Evolutionary conservation across 2,888 invertebrate species (phyloP).

Genomic region (Fabriciana adippe): DNA sequence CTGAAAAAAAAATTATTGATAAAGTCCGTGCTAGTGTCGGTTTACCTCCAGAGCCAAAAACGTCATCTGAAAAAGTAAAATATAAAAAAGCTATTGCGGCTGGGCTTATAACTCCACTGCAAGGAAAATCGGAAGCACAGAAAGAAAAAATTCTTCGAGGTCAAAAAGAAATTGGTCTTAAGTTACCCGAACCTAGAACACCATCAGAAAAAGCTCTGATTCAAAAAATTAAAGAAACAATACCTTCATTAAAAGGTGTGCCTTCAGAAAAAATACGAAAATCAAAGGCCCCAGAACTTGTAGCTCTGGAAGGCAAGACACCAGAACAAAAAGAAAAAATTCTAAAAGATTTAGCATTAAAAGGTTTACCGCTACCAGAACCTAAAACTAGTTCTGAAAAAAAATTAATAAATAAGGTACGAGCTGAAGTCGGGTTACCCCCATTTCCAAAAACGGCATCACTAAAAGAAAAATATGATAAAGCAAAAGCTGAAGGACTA

Average conservation of each 20-base stretch:
- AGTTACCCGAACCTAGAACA: slow-evolving; percentile 41
- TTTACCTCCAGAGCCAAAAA: slow-evolving; percentile 38
- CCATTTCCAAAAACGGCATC: slow-evolving; percentile 31
- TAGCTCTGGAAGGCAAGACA: slow-evolving; percentile 41
- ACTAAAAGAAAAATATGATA: slow-evolving; percentile 41
- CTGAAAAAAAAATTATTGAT: slow-evolving; percentile 37
- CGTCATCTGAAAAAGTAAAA: slow-evolving; percentile 38
- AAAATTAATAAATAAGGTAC: slow-evolving; percentile 35
- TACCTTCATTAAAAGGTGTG: slow-evolving; percentile 37
- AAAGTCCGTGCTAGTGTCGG: slow-evolving; percentile 30
- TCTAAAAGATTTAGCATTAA: slow-evolving; percentile 30
- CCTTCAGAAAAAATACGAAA: slow-evolving; percentile 40
- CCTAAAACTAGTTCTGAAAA: slow-evolving; percentile 33
- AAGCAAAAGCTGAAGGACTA: slow-evolving; percentile 44
- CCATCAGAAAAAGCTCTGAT: slow-evolving; percentile 44
- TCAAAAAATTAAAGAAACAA: slow-evolving; percentile 32
- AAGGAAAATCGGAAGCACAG: slow-evolving; percentile 43
- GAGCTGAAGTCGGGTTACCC: slow-evolving; percentile 31
- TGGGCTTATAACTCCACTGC: slow-evolving; percentile 46
- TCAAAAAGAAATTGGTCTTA: slow-evolving; percentile 41
- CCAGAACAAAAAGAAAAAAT: slow-evolving; percentile 38
- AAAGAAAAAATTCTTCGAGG: slow-evolving; percentile 44
- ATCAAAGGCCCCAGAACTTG: slow-evolving; percentile 44
- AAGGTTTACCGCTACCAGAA: slow-evolving; percentile 39
- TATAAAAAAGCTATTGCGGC: slow-evolving; percentile 44